phyloP scores from a whole-genome alignment of 2,797 vertebrate genomes.

The Acipenser oxyrinchus region DNA sequence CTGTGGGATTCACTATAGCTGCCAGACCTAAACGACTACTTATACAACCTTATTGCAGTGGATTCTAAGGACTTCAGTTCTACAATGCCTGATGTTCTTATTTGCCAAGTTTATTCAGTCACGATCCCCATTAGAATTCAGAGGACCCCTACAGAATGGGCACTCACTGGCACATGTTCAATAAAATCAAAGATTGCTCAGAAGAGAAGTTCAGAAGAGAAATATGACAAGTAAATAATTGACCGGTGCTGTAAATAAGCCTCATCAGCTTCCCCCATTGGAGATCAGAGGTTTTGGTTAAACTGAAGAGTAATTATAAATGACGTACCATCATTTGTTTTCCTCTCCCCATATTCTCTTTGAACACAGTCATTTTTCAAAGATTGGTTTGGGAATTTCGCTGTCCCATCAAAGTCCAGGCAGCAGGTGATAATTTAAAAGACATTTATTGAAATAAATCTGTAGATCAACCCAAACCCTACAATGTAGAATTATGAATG shows the following conservation, averaged over 20 bases:
- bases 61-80: no score
- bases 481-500: conserved; percentile 23
- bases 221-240: no score
- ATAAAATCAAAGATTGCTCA: no score
- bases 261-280: neutral
- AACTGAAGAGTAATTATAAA: conserved; percentile 4
- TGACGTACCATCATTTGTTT: conserved; percentile 30
- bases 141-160: no score
- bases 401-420: conserved; percentile 18
- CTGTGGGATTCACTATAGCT: no score
- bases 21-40: no score
- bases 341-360: conserved; percentile 30
- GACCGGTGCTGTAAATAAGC: neutral
- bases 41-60: no score
- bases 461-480: conserved; percentile 23
- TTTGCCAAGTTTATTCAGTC: no score
- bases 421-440: conserved; percentile 32
- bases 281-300: conserved; percentile 20
- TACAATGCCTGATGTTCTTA: no score
- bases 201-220: no score
- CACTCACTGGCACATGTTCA: no score
- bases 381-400: conserved; percentile 29
- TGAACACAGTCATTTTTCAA: conserved; percentile 39
- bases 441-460: conserved; percentile 21
- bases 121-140: no score